These are phyloP conservation scores for Corythornis vintsioides DNA, from an alignment of 2,113 vertebrate genomes.

Conservation along the genomic window DNA sequence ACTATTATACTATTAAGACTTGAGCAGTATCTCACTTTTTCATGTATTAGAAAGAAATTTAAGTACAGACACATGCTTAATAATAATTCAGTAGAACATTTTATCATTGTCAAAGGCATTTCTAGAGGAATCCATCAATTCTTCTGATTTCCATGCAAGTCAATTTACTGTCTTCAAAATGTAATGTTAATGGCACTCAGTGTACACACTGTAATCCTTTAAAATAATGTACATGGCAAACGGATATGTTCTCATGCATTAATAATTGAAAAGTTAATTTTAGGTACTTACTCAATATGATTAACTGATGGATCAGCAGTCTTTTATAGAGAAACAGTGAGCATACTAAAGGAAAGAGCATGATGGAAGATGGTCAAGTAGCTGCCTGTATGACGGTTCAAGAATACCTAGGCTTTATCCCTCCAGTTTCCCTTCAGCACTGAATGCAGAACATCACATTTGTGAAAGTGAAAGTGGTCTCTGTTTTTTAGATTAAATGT, in stretches of 20 bases:
- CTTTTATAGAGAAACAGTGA: conserved; percentile 17
- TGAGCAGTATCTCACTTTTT: background rate
- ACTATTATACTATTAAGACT: background rate
- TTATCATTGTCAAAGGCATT: background rate
- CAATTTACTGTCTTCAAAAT: conserved; percentile 43
- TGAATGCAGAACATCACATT: accelerated
- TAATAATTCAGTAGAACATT: background rate
- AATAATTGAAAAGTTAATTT: conserved; percentile 72
- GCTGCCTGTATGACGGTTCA: background rate
- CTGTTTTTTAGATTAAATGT: background rate
- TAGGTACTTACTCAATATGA: conserved; percentile 53
- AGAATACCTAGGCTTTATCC: conserved; percentile 14
- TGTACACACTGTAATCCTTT: conserved; percentile 52
- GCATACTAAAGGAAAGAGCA: conserved; percentile 20
- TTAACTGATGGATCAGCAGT: conserved; percentile 67
- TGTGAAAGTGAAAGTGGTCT: background rate
- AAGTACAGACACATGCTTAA: background rate
- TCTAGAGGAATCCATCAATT: background rate
- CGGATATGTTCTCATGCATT: conserved; percentile 61
- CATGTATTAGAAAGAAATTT: background rate
- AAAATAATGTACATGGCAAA: conserved; percentile 52
- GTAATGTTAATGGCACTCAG: conserved; percentile 15
- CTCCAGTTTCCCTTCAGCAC: background rate
- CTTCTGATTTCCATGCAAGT: conserved; percentile 36
- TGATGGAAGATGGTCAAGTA: conserved; percentile 23